Conservation (phyloP, 2,888 invertebrate genomes). For the Taenaris catops region DNA sequence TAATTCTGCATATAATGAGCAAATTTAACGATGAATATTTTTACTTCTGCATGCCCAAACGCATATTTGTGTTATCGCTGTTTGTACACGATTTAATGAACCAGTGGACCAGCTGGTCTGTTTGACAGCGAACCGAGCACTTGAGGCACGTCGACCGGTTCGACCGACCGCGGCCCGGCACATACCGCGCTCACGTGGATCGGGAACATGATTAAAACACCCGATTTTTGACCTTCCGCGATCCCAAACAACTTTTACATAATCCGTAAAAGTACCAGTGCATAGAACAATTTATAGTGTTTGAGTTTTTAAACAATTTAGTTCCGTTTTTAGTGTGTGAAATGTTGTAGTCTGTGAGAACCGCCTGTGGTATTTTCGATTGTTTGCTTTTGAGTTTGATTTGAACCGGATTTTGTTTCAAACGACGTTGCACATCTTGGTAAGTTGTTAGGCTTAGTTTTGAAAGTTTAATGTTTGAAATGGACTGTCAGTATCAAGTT, state of each 20-base stretch:
- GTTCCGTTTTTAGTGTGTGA: conserved; percentile 55
- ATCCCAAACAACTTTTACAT: conserved; percentile 43
- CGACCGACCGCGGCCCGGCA: conserved; percentile 30
- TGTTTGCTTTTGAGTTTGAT: conserved; percentile 45
- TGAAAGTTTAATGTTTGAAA: no score
- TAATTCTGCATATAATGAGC: no score
- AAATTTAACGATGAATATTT: no score
- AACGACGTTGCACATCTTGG: conserved; percentile 21
- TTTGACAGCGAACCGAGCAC: conserved; percentile 55
- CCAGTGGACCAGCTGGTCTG: conserved; percentile 35
- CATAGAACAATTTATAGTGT: conserved; percentile 29
- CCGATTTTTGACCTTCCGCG: conserved; percentile 51
- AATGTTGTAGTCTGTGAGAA: conserved; percentile 53
- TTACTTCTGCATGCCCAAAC: no score
- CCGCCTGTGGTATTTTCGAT: conserved; percentile 60
- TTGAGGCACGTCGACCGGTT: conserved; percentile 50
- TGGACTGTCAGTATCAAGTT: no score
- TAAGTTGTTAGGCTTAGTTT: conserved; percentile 15
- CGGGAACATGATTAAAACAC: conserved; percentile 34
- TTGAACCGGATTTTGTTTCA: conserved; percentile 38
- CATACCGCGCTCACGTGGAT: conserved; percentile 53
- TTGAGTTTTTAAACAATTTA: conserved; percentile 41
- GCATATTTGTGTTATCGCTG: no score
- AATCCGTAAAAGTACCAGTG: conserved; percentile 41
- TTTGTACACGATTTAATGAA: no score